phyloP scores from a whole-genome alignment of 1,140 invertebrate species.

The Theocolax elegans region DNA sequence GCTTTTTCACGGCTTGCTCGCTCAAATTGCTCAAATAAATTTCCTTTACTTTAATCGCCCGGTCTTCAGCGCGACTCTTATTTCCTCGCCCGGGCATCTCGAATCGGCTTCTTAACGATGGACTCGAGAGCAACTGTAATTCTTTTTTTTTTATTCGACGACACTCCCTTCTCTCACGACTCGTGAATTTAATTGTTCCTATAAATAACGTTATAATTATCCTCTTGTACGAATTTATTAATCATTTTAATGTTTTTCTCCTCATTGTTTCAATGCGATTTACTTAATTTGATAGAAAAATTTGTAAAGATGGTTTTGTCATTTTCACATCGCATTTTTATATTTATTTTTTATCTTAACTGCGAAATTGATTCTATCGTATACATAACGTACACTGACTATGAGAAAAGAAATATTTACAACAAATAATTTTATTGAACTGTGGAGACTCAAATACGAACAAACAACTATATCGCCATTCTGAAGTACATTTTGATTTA shows the following conservation, averaged over 20 bases:
- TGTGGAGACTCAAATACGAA: too few species aligned
- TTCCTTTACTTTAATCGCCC: slow-evolving; percentile 62
- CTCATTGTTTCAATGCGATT: too few species aligned
- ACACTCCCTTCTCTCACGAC: background rate
- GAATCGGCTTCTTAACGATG: slow-evolving; percentile 54
- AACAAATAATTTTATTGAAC: too few species aligned
- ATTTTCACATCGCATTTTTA: too few species aligned
- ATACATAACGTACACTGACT: too few species aligned
- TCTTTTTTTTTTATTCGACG: slow-evolving; percentile 12
- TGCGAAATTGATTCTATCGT: too few species aligned
- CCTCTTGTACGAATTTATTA: background rate
- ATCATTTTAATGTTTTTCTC: background rate
- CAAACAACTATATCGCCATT: too few species aligned
- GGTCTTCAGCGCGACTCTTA: slow-evolving; percentile 37
- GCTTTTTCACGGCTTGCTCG: slow-evolving; percentile 51
- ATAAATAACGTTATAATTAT: slow-evolving; percentile 6
- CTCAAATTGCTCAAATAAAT: slow-evolving; percentile 67
- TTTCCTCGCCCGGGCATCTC: slow-evolving; percentile 47
- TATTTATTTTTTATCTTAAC: too few species aligned
- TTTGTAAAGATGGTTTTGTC: too few species aligned
- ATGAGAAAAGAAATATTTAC: too few species aligned
- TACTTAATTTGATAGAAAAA: too few species aligned
- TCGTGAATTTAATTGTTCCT: background rate
- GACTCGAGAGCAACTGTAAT: slow-evolving; percentile 10
- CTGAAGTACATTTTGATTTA: too few species aligned